Percentiles rank a stretch among this genome's conserved stretches.
Evolutionary conservation across 2,797 vertebrate species (phyloP).

Genomic region (Enteromius thamalakanensis): DNA sequence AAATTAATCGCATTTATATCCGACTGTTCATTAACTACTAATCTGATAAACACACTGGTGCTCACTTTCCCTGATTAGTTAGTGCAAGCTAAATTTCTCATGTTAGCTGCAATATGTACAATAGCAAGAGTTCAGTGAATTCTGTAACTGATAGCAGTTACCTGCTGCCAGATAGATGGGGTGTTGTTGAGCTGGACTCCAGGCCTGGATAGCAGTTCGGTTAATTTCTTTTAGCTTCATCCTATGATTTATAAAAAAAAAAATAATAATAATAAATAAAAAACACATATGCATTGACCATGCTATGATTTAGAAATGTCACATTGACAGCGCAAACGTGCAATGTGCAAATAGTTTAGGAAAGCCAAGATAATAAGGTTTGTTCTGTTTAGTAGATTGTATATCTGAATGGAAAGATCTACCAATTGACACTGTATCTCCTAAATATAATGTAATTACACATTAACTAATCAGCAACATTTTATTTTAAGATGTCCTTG

Average conservation of each 20-base stretch:
- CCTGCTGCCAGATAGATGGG: constrained; percentile 95
- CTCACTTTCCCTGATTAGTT: neutral
- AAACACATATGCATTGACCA: neutral
- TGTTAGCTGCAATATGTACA: neutral
- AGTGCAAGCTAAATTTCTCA: neutral
- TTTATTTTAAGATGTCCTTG: neutral
- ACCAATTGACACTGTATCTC: neutral
- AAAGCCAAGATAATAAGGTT: neutral
- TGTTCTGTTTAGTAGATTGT: neutral
- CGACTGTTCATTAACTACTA: neutral
- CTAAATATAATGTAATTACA: neutral
- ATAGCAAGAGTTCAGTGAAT: neutral
- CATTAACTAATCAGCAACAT: neutral
- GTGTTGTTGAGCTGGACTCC: constrained; percentile 94
- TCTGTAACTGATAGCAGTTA: constrained; percentile 55
- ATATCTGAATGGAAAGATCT: neutral
- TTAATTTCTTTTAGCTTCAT: constrained; percentile 98
- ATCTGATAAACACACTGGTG: neutral
- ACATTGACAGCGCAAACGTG: too few relatives aligned
- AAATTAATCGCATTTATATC: neutral
- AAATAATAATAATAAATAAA: too few relatives aligned
- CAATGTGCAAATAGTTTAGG: neutral
- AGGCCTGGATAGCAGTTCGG: constrained; percentile 95
- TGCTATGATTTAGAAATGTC: neutral
- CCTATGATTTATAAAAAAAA: constrained; percentile 60